Base-by-base conservation (phyloP, 2,797 vertebrate genomes). In the Hoplostethus atlanticus region DNA sequence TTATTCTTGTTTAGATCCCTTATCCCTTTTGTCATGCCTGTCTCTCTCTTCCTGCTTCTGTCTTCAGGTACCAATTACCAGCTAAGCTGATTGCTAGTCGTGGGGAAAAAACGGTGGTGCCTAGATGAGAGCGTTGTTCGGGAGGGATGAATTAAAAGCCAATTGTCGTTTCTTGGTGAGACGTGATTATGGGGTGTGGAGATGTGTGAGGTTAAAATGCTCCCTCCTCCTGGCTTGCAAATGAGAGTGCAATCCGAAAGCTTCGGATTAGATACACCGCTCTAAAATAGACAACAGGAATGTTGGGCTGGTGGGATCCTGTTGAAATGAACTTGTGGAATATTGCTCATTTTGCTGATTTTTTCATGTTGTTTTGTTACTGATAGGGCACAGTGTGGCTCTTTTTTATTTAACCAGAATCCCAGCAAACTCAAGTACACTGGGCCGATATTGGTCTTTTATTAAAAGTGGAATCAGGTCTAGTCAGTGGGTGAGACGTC, bases 1-100 rank as follows among this genome's bases (percentile, higher is more conserved):
- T 36, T 36, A 7, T 36, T 46, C 56, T 66, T 40, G 36, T 57
- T 46, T 10, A 10, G 61, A 15, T 46, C 52, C 53, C 46, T 31
- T 16, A 36, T 63, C 54, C 38, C n/a, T 38, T 5, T 0, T 67
- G 42, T 12, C 4, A 11, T 21, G 44, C 16, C 48, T 59, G 10
- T 68, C 36, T 10, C 13, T 34, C 16, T 46, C 55, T 42, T 71
- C 50, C 48, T 48, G 44, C 55, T 47, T 58, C 50, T 17, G 40
- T 54, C 44, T 42, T 53, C 67, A 76, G 66, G 73, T 77, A 77
- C 50, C 70, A 73, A 76, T 85, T 82, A 82, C 48, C 71, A 36
- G 67, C 44, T 52, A 30, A 6, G 47, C 63, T 78, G 71, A 75
- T 78, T 75, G 73, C 64, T 69, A 44, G 28, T 62, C 67, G 57